phyloP scores from a whole-genome alignment of 2,113 vertebrate genomes.

The Gallinago media region DNA sequence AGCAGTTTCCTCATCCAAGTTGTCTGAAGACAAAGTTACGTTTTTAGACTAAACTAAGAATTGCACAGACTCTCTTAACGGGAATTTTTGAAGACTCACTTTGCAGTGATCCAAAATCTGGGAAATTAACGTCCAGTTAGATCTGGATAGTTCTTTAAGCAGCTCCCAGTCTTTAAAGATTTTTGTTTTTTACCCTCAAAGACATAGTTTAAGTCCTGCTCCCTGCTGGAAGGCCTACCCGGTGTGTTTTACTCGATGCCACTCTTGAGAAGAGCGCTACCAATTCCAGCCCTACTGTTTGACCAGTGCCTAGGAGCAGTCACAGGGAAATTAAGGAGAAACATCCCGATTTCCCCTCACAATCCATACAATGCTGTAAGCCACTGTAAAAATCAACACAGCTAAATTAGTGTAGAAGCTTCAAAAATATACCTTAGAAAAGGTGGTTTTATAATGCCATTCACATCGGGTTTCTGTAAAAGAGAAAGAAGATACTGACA shows the following conservation, averaged over 20 bases:
- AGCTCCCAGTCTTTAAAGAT: not conserved
- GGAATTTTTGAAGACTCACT: not conserved
- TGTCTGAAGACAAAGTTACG: not conserved
- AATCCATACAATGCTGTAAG: not conserved
- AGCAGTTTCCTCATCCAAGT: not conserved
- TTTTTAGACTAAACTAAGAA: not conserved
- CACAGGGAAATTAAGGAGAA: not conserved
- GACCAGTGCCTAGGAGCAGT: not conserved
- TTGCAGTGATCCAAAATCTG: not conserved
- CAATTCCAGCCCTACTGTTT: not conserved
- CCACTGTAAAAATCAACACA: not conserved
- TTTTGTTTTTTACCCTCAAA: not conserved
- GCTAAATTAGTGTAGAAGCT: not conserved
- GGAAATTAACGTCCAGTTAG: not conserved
- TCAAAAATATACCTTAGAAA: slow-evolving; percentile 87
- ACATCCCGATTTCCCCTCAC: not conserved
- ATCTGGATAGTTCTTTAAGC: not conserved
- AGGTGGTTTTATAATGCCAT: slow-evolving; percentile 86
- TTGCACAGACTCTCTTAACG: not conserved
- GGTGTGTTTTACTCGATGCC: not conserved
- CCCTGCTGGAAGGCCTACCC: not conserved
- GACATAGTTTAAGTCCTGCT: not conserved
- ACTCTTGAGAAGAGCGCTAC: not conserved
- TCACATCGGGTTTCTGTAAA: slow-evolving; percentile 84
- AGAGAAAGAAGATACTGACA: slow-evolving; percentile 2